Evolutionary conservation across 2,113 vertebrate genomes (phyloP).

Genomic region (human): GRCh38 chrX:65632501-65633000

Average conservation of each 20-base stretch:
- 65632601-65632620: background rate
- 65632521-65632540: background rate
- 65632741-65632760: background rate
- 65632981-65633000: conserved; percentile 4
- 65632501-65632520: background rate
- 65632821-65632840: background rate
- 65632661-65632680: background rate
- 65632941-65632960: background rate
- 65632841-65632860: conserved; percentile 22
- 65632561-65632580: background rate
- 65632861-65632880: background rate
- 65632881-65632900: background rate
- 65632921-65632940: background rate
- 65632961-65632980: background rate
- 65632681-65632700: background rate
- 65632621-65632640: background rate
- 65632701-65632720: background rate
- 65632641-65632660: background rate
- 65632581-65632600: background rate
- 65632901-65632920: background rate
- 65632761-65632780: conserved; percentile 17
- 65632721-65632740: background rate
- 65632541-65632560: background rate
- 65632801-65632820: background rate
- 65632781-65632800: background rate